phyloP scores from a whole-genome alignment of 2,888 invertebrate genomes.

The Ischnus inquisitorius region DNA sequence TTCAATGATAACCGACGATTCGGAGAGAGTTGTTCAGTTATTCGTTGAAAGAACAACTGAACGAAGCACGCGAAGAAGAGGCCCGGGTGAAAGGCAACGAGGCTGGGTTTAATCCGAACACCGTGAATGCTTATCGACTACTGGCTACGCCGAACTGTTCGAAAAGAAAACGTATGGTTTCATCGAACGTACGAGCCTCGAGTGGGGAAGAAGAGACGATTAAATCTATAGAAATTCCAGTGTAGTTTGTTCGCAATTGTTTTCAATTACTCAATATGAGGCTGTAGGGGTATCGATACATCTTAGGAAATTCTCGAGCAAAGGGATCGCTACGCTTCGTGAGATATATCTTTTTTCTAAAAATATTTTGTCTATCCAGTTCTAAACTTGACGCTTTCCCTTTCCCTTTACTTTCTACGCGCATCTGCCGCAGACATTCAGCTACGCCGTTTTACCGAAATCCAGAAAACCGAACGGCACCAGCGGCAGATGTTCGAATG shows the following conservation, averaged over 20 bases:
- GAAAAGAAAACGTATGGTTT: slow-evolving; percentile 35
- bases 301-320: too few relatives aligned
- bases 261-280: background rate
- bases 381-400: background rate
- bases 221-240: background rate
- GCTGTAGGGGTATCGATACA: too few relatives aligned
- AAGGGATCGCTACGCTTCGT: background rate
- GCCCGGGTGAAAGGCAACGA: slow-evolving; percentile 7
- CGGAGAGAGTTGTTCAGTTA: background rate
- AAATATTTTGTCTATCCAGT: background rate
- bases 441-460: background rate
- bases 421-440: background rate
- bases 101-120: slow-evolving; percentile 39
- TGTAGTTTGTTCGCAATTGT: background rate
- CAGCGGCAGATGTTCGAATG: background rate
- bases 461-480: background rate
- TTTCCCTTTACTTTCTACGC: background rate
- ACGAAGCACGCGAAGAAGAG: background rate
- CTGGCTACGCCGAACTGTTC: slow-evolving; percentile 45
- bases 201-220: slow-evolving; percentile 46
- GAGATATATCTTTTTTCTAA: background rate
- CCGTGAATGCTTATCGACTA: slow-evolving; percentile 45
- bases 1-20: background rate
- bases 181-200: slow-evolving; percentile 7
- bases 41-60: background rate